Evolutionary conservation across 2,113 vertebrate species (phyloP).

Genomic region (Macrotus californicus): DNA sequence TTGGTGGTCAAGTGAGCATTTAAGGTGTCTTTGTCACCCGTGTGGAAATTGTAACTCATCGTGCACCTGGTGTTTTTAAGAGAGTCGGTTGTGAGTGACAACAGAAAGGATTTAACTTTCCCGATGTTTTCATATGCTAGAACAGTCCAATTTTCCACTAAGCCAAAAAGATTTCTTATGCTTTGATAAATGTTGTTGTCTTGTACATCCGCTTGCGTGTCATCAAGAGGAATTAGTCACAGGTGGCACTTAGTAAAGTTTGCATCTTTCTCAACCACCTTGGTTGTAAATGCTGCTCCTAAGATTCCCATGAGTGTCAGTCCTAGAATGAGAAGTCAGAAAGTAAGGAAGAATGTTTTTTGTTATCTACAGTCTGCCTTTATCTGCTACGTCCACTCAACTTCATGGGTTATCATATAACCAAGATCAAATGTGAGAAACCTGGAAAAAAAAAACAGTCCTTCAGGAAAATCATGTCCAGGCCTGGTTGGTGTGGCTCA

Average conservation of each 20-base stretch:
- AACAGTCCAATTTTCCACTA: not conserved
- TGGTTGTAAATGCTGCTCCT: not conserved
- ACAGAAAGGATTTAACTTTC: not conserved
- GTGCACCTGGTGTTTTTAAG: not conserved
- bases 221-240: not conserved
- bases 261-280: slow-evolving; percentile 7
- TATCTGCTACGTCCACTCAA: not conserved
- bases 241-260: not conserved
- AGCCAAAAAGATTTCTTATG: not conserved
- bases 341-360: not conserved
- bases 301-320: not conserved
- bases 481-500: too few relatives aligned
- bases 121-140: not conserved
- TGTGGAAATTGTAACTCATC: not conserved
- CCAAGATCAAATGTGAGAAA: slow-evolving; percentile 10
- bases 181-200: not conserved
- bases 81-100: not conserved
- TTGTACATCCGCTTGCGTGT: not conserved
- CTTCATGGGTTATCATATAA: not conserved
- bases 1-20: slow-evolving; percentile 27
- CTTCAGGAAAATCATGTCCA: not conserved
- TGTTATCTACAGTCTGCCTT: not conserved
- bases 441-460: not conserved
- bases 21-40: slow-evolving; percentile 1
- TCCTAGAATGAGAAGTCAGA: slow-evolving; percentile 3